Evolutionary conservation across 2,888 invertebrate species (phyloP), one percentile per base, ranked within the genome.

Genomic region (Heliconius hortense): DNA sequence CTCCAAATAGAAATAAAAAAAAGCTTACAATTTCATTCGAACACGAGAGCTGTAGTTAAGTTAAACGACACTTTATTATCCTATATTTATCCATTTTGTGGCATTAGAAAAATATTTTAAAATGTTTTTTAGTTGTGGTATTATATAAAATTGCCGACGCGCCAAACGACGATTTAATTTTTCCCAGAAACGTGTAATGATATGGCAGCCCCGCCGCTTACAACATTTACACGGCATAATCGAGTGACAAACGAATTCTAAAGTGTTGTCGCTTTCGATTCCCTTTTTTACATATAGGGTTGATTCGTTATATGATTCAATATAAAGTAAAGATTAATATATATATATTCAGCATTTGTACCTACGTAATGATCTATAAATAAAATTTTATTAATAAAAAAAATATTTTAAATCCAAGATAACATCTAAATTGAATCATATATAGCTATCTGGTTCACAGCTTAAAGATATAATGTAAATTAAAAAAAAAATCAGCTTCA

Each of bases 11-110:
- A 53, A 35, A 39, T 60, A 78, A 77, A 72, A 35, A 59, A 62
- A 18, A 60, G 73, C 63, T 75, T 35, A 70, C 77, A 77, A 77
- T 77, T 77, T 66, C 74, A 76, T 77, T 78, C 76, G 68, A 70
- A 72, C 73, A 75, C 76, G 76, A 87, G 87, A 87, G 89, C 86
- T 90, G 87, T 93, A 89, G 87, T 93, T 93, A 90, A 88, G 86
- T 87, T 92, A 94, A 94, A 93, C 92, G 94, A 92, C 93, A 94
- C 89, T 93, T 93, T 93, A 91, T 93, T 92, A 93, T 88, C 85
- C 86, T 82, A 80, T 85, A 84, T 87, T 92, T 92, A 93, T 90
- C 89, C 90, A 85, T 89, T 90, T 90, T 89, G 88, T 88, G 87
- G 90, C 86, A 93, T 92, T 93, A 91, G 91, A 88, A 89, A 43